Evolutionary conservation across 2,888 invertebrate genomes (phyloP), one percentile per base, ranked within the genome.

Genomic region (Pammene aurita): DNA sequence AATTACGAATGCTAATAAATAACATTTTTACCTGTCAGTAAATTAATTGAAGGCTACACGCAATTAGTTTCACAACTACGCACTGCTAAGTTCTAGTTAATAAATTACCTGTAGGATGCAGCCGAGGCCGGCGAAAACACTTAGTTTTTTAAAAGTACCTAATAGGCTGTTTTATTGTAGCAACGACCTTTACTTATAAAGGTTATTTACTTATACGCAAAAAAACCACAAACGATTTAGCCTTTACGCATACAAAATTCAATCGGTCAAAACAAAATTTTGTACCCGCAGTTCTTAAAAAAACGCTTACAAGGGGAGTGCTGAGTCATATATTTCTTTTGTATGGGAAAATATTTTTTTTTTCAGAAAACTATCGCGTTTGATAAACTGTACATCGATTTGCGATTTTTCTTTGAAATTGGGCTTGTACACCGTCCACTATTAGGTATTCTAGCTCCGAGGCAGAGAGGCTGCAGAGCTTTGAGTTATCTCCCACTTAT

Each of bases 91-190:
- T 50, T 41, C 4, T 38, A 50, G 16, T 18, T 35, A 50, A 50
- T 50, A 38, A 50, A 48, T 34, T 38, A 61, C 44, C n/a, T 58
- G 44, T 38, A 50, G 61, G 61, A 61, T 61, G 50, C 16, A 38
- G 50, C 35, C 18, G 38, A 61, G 61, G 61, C 38, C 48, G 14
- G 58, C 16, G 56, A 46, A 60, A 18, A 18, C 18, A 35, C 13
- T 50, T 7, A 18, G 2, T 35, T 61, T 38, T 61, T 38, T 48
- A 9, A 34, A 11, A 34, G 7, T 42, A 26, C 44, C 58, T 26
- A 44, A n/a, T 34, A 44, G 26, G 57, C 42, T 18, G 16, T 42
- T 58, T 26, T 2, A 44, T 42, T 44, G 13, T 18, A 5, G 7
- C 11, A 14, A 41, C 18, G 41, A 41, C 56, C 56, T 57, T 57